Base-by-base conservation (phyloP, 2,888 invertebrate genomes). In the Eurytoma californica region DNA sequence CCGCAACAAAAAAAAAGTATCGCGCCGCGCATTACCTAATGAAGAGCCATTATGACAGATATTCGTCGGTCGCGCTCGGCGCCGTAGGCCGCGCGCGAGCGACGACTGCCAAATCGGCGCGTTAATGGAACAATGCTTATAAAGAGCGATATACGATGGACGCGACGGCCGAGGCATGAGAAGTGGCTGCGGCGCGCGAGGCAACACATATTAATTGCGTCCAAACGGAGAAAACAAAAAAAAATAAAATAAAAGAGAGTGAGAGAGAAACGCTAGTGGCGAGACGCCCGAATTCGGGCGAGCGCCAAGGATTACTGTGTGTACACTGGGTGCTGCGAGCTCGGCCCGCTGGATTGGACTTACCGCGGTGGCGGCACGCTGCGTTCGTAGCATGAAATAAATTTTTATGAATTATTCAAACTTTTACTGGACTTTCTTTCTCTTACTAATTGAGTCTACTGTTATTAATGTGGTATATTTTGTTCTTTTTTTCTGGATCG, bases 341-440 rank as follows among this genome's bases (percentile, higher is more conserved):
- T 65, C 57, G 70, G 60, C 76, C 76, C 76, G 73, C 58, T 70
- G 68, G 67, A 66, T 79, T 63, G 47, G 91, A 94, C 94, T 94
- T 94, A 94, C 94, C 94, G 93, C 91, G 94, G 94, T 88, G 94
- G 94, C 88, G 93, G 93, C 91, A 92, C 91, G 92, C 94, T 94
- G 92, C 88, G 86, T 87, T 87, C 88, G 86, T 85, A 85, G 89
- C 90, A 91, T 88, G 86, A 91, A 91, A 91, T 88, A 91, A 90
- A 91, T 86, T 89, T 85, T 89, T 85, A 89, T 90, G 86, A 86
- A 87, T 90, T 88, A 83, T 79, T 79, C 61, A 73, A 67, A 51
- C 79, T 78, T 63, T 73, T 65, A 65, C 49, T 49, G n/a, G 57
- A 72, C 69, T 51, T 24, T 51, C n/a, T 24, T 53, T 51, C 39